phyloP scores from a whole-genome alignment of 2,888 invertebrate species.

The Tholera decimalis region DNA sequence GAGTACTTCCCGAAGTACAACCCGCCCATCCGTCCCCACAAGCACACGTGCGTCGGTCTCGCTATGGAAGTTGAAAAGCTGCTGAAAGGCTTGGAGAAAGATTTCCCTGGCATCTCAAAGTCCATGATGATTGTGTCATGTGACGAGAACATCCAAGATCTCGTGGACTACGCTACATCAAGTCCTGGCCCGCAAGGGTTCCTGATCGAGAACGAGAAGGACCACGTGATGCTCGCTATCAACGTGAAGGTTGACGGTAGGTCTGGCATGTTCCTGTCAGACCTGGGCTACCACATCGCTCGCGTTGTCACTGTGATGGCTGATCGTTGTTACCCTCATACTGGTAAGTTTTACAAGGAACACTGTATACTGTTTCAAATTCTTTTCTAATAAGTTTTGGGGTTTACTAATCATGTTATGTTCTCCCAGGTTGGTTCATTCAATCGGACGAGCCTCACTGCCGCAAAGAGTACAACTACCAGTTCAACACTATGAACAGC shows the following conservation, averaged over 20 bases:
- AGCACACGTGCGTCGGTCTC: conserved; percentile 97
- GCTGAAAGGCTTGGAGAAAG: conserved; percentile 92
- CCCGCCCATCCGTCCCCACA: conserved; percentile 95
- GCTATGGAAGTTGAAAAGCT: conserved; percentile 96
- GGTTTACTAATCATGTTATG: not conserved
- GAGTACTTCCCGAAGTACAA: conserved; percentile 96
- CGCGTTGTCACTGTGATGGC: conserved; percentile 97
- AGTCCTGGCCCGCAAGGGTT: conserved; percentile 92
- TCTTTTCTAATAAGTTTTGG: not conserved
- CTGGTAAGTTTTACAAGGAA: conserved; percentile 90
- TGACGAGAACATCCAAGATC: conserved; percentile 95
- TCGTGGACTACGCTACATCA: conserved; percentile 92
- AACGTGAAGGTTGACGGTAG: conserved; percentile 94
- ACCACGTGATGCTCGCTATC: conserved; percentile 96
- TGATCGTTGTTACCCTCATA: conserved; percentile 97
- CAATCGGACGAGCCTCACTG: conserved; percentile 95
- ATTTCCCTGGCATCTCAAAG: conserved; percentile 93
- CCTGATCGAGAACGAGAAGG: conserved; percentile 95
- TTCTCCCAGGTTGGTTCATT: conserved; percentile 94
- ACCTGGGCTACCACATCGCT: conserved; percentile 97
- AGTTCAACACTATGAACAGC: conserved; percentile 92
- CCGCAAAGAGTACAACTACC: conserved; percentile 96
- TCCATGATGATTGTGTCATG: conserved; percentile 95
- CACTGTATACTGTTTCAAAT: not conserved
- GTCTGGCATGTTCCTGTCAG: conserved; percentile 95